These are phyloP conservation scores for Zaprionus africanus DNA, from an alignment of 1,140 invertebrate species.

Conservation along the genomic window DNA sequence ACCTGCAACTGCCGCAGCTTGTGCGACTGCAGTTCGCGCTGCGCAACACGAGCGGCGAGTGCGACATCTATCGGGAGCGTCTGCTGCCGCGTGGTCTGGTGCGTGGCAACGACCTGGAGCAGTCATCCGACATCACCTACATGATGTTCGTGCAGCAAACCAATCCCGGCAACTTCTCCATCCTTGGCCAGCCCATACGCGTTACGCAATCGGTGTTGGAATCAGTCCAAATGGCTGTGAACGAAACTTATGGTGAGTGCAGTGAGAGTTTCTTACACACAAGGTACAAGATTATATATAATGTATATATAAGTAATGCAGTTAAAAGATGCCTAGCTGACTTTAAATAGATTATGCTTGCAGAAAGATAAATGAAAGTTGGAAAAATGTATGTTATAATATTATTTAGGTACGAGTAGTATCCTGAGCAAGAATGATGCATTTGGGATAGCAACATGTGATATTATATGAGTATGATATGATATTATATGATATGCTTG, in stretches of 20 bases:
- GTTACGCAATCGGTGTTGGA: constrained; percentile 86
- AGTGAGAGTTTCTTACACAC: constrained; percentile 28
- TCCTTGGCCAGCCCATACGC: constrained; percentile 87
- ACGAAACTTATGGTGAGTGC: constrained; percentile 87
- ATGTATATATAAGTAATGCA: neutral
- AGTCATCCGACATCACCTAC: constrained; percentile 87
- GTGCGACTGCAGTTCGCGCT: constrained; percentile 76
- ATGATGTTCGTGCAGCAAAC: constrained; percentile 88
- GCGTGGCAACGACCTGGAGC: constrained; percentile 86
- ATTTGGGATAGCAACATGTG: too few species aligned
- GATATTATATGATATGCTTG: too few species aligned
- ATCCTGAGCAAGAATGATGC: too few species aligned
- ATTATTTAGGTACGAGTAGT: too few species aligned
- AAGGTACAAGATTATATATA: neutral
- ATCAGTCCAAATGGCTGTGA: constrained; percentile 85
- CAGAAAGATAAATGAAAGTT: too few species aligned
- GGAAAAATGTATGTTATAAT: too few species aligned
- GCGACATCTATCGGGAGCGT: constrained; percentile 80
- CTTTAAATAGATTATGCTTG: too few species aligned
- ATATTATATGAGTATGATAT: too few species aligned
- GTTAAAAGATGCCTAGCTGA: too few species aligned
- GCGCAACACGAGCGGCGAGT: constrained; percentile 77
- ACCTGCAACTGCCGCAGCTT: constrained; percentile 84
- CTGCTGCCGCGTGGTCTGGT: constrained; percentile 84
- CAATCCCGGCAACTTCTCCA: constrained; percentile 88